These are phyloP conservation scores for Scyliorhinus canicula DNA, from an alignment of 2,797 vertebrate genomes.

Conservation along the genomic window DNA sequence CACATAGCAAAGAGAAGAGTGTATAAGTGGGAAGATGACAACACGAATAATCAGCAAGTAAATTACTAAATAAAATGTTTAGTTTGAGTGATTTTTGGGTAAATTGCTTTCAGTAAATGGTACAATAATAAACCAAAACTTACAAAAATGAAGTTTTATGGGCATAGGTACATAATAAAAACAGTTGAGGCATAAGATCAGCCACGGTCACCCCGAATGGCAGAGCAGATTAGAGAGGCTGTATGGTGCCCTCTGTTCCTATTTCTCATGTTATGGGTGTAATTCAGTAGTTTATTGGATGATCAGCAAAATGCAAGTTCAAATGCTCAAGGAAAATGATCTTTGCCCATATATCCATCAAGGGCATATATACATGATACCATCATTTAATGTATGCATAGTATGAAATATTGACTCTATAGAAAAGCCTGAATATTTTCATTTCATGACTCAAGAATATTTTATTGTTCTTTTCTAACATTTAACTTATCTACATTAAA, in stretches of 20 bases:
- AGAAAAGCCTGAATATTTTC: background rate
- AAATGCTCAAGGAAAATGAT: background rate
- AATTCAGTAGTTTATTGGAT: background rate
- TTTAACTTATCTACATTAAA: background rate
- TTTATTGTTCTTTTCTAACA: background rate
- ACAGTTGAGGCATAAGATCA: background rate
- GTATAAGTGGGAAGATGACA: background rate
- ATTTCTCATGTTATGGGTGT: background rate
- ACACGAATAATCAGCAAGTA: background rate
- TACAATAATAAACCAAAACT: background rate
- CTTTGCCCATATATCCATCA: background rate
- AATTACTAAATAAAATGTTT: background rate
- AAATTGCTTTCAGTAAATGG: background rate
- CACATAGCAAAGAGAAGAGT: background rate
- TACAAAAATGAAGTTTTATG: background rate
- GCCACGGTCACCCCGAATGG: background rate
- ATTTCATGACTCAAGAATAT: background rate
- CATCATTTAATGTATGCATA: background rate
- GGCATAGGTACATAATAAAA: background rate
- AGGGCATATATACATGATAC: background rate
- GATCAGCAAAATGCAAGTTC: background rate
- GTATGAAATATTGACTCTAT: background rate
- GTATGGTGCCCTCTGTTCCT: background rate
- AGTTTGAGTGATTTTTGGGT: background rate
- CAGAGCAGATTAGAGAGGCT: background rate